Conservation (phyloP, 2,113 vertebrate genomes). For the Colius striatus region DNA sequence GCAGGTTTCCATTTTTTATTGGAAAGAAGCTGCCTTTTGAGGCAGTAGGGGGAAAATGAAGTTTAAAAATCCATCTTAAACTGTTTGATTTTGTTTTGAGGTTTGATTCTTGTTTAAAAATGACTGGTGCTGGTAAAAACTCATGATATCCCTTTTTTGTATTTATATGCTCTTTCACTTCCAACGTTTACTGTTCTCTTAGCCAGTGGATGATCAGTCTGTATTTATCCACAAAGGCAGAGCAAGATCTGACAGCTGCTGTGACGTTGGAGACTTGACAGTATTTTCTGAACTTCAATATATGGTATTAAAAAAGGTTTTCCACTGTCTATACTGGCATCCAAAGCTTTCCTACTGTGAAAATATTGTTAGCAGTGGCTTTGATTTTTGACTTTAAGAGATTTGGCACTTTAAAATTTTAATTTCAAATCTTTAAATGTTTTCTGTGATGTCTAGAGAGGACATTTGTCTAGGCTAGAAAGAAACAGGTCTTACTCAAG, state of each 20-base stretch:
- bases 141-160: background rate
- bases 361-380: slow-evolving; percentile 10
- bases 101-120: background rate
- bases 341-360: background rate
- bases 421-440: background rate
- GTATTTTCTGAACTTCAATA: background rate
- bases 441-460: background rate
- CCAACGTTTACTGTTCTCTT: background rate
- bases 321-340: background rate
- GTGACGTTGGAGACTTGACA: background rate
- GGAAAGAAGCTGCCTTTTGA: slow-evolving; percentile 1
- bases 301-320: background rate
- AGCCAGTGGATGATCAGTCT: background rate
- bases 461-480: background rate
- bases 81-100: background rate
- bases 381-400: background rate
- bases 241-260: background rate
- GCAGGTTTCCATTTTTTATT: slow-evolving; percentile 13
- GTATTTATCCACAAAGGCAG: background rate
- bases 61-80: background rate
- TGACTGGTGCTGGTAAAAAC: background rate
- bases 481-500: background rate
- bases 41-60: background rate
- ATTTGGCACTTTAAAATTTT: background rate
- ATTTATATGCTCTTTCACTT: background rate